A percentile compares a stretch with the other conserved stretches of the same genome.
Conservation (phyloP, 2,797 vertebrate species). For the Chelidonichthys spinosus region DNA sequence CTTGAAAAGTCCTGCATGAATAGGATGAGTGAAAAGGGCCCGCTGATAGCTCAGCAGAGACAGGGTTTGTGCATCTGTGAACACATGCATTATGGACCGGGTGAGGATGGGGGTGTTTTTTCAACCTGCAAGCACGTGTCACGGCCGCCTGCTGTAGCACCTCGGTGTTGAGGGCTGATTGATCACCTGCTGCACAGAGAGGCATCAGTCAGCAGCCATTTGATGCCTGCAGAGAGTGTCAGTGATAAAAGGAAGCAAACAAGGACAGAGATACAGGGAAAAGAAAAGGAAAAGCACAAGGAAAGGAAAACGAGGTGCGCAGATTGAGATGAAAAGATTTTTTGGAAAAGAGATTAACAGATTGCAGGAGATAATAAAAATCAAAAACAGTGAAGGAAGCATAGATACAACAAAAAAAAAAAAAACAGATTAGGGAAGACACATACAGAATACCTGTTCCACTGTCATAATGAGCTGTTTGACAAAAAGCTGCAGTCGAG, state of each 20-base stretch:
- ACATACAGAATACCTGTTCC: conserved; percentile 3
- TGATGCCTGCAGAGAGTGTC: conserved; percentile 38
- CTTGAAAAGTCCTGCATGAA: background rate
- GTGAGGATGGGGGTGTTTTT: background rate
- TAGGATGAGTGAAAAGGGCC: background rate
- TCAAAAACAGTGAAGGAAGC: background rate
- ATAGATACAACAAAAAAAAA: background rate
- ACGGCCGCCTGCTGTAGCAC: conserved; percentile 53
- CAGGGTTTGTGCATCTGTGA: conserved; percentile 12
- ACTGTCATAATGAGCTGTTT: background rate
- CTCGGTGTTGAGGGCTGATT: conserved; percentile 41
- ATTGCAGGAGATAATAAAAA: background rate
- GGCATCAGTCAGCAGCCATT: conserved; percentile 45
- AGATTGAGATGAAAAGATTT: background rate
- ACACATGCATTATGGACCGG: background rate
- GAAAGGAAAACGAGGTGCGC: background rate
- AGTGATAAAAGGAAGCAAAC: conserved; percentile 29
- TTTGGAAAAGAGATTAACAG: background rate
- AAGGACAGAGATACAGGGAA: conserved; percentile 1
- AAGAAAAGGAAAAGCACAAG: conserved; percentile 1
- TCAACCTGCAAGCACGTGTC: conserved; percentile 60
- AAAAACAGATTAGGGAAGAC: background rate
- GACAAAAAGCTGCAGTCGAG: conserved; percentile 10
- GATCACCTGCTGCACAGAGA: conserved; percentile 66
- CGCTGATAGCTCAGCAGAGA: conserved; percentile 2